phyloP scores from a whole-genome alignment of 2,797 vertebrate species.

The Sebastes paucispinis region DNA sequence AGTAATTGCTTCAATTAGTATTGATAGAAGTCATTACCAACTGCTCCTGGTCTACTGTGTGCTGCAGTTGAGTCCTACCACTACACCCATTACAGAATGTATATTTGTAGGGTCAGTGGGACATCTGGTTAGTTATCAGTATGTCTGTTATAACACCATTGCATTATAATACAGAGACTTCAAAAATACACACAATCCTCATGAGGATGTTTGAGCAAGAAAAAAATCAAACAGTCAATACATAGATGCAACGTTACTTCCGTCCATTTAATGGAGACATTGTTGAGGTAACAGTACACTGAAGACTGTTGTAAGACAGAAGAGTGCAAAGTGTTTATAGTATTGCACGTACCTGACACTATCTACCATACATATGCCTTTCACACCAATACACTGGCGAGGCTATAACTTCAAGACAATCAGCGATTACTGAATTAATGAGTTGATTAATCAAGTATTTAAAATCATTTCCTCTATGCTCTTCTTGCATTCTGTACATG shows the following conservation, averaged over 20 bases:
- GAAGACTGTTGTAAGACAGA: slow-evolving; percentile 48
- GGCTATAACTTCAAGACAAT: slow-evolving; percentile 40
- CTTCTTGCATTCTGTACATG: slow-evolving; percentile 50
- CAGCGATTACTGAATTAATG: slow-evolving; percentile 30
- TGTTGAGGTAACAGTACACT: slow-evolving; percentile 57
- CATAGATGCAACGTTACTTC: slow-evolving; percentile 14
- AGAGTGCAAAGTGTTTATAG: slow-evolving; percentile 42
- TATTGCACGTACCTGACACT: slow-evolving; percentile 39
- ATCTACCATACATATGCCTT: slow-evolving; percentile 28
- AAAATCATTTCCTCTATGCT: slow-evolving; percentile 34
- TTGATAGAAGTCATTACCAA: too few relatives aligned
- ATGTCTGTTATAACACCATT: background rate
- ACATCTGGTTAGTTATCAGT: background rate
- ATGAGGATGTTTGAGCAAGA: background rate
- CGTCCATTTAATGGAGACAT: slow-evolving; percentile 74
- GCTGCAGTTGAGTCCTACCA: too few relatives aligned
- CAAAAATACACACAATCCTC: background rate
- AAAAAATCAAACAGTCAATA: background rate
- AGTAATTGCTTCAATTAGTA: too few relatives aligned
- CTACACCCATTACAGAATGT: too few relatives aligned
- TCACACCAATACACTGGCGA: slow-evolving; percentile 39
- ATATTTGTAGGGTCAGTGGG: too few relatives aligned
- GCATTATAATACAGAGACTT: background rate
- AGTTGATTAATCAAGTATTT: slow-evolving; percentile 2
- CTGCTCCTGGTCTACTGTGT: too few relatives aligned